Conservation (phyloP, 2,888 invertebrate species). For the Lasius platythorax region DNA sequence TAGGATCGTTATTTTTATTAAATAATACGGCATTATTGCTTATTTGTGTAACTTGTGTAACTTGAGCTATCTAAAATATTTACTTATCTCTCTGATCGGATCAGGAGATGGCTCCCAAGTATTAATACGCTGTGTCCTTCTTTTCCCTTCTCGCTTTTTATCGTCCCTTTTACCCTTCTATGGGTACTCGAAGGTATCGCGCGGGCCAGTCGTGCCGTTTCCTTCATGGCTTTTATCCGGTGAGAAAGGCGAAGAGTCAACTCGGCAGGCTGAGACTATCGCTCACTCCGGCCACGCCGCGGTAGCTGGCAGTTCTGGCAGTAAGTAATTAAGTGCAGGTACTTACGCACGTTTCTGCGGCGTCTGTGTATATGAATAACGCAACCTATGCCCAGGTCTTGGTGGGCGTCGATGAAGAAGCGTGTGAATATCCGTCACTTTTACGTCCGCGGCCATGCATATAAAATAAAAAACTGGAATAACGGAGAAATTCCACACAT, state of each 20-base stretch:
- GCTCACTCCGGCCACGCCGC: slow-evolving; percentile 75
- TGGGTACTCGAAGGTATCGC: slow-evolving; percentile 38
- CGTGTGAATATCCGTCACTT: slow-evolving; percentile 13
- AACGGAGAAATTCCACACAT: background rate
- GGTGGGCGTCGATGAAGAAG: slow-evolving; percentile 71
- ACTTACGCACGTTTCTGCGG: slow-evolving; percentile 76
- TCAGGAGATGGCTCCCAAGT: slow-evolving; percentile 13
- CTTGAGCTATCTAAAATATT: slow-evolving; percentile 21
- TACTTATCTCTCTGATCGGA: background rate
- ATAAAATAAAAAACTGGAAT: background rate
- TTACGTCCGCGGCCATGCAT: background rate
- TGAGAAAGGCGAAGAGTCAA: slow-evolving; percentile 59
- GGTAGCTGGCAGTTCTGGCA: slow-evolving; percentile 82
- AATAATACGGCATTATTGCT: background rate
- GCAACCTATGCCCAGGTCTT: slow-evolving; percentile 65
- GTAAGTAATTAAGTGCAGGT: slow-evolving; percentile 80
- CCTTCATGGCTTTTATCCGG: slow-evolving; percentile 38
- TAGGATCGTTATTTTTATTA: slow-evolving; percentile 1
- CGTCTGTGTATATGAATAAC: slow-evolving; percentile 73
- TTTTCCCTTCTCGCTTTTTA: slow-evolving; percentile 8
- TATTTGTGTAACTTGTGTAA: background rate
- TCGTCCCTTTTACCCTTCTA: slow-evolving; percentile 34
- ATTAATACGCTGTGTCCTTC: slow-evolving; percentile 38
- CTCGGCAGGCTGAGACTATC: slow-evolving; percentile 73
- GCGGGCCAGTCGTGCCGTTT: slow-evolving; percentile 40